Evolutionary conservation across 2,113 vertebrate species (phyloP), one percentile per base, ranked within the genome.

Genomic region (Alligator sinensis): DNA sequence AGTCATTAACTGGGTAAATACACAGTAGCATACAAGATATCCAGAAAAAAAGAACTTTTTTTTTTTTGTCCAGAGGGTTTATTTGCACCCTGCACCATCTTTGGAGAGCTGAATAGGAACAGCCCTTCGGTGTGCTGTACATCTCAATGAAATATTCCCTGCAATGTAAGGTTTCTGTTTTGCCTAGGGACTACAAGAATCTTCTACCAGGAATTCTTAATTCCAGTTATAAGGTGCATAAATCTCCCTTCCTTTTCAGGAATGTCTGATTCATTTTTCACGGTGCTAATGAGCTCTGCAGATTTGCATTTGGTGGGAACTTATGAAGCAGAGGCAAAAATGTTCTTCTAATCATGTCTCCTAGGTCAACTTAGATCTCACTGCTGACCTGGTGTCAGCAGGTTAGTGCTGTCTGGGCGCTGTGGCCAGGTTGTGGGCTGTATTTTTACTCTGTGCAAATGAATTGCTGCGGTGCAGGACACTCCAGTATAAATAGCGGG

Each of bases 121-220:
- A 89, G 17, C 58, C 19, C 55, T 86, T 96, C 90, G 90, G 64
- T 89, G 21, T 90, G 62, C 61, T 1, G 5, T 91, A 91, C 94
- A 96, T 96, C 91, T 92, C 77, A 82, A 74, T 95, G 96, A 91
- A 84, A 91, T 91, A 89, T 58, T 85, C 61, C 47, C 54, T 89
- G 21, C 87, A 94, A 82, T 92, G 96, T 86, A 8, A 0, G 72
- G 94, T 89, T 92, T 62, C 86, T 94, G 2, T 60, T 96, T 91
- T 91, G 84, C 84, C 79, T 90, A 74, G 30, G 63, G 92, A 96
- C 92, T 94, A 89, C 93, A 92, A 83, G 34, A 28, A 14, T 89
- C 91, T 62, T 89, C 61, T 0, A 1, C 70, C 47, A 93, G 76
- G 77, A 93, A 89, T 92, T 91, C 78, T 82, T 91, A 90, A 84